Base-by-base conservation (phyloP, 1,140 invertebrate genomes). In the Pararge aegeria region DNA sequence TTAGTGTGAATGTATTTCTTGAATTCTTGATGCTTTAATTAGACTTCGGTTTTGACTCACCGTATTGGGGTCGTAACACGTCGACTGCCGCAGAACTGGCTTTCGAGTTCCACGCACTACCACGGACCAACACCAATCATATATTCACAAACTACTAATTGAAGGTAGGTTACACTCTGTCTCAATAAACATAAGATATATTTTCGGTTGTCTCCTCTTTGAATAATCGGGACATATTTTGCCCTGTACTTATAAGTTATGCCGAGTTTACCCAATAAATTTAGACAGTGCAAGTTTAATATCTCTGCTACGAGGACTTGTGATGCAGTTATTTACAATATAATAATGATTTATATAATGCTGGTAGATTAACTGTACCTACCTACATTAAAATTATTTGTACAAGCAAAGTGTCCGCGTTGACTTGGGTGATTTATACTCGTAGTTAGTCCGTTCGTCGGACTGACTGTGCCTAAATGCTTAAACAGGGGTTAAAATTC, bases 101-200 rank as follows among this genome's bases (percentile, higher is more conserved):
- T 68, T 61, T 68, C 62, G 34, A 64, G 46, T 68, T 64, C 58
- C 59, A 59, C 50, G 50, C 55, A 60, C 58, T 68, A 63, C 55
- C 50, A 49, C 59, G 49, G 42, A 21, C 44, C 53, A 30, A 56
- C 48, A 66, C 55, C 37, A 54, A 56, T 55, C 51, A 55, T 59
- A 55, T 67, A 59, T 55, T 59, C 30, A 40, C 44, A 51, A 50
- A 55, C 19, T 29, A 30, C 27, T 7, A 21, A 24, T 24, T 10
- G 18, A 44, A 44, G 12, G 9, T 51, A 7, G 50, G 21, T 55
- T 55, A 55, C 7, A 24, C 52, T 24, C 46, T 61, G 42, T 6
- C 5, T 1, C 20, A 19, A 16, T 1, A 10, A 13, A 10, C 9
- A 12, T 61, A 61, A 49, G 52, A 50, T 19, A 42, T 29, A 27